Evolutionary conservation across 30 jellyfish, hydroid and myxozoan genomes (phyloP).

Genomic region (Turritopsis rubra): DNA sequence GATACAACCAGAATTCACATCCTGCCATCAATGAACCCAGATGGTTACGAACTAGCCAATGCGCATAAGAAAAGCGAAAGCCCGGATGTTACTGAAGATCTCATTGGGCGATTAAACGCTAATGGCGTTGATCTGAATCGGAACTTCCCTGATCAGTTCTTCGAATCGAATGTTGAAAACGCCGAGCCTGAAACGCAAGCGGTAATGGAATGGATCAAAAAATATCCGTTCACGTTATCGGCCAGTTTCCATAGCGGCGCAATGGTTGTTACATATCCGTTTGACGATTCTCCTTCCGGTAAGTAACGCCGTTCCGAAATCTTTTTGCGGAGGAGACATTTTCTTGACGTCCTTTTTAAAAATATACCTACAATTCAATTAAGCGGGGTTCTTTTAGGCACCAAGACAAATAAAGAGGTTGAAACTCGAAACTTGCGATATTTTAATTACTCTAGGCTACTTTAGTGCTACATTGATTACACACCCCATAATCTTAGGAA

Average conservation of each 20-base stretch:
- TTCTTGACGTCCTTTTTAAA: too few relatives aligned
- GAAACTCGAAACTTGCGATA: too few relatives aligned
- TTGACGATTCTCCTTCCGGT: slow-evolving; percentile 97
- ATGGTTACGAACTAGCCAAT: slow-evolving; percentile 95
- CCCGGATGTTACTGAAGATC: slow-evolving; percentile 40
- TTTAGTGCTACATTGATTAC: too few relatives aligned
- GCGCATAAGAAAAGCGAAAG: slow-evolving; percentile 60
- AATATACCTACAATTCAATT: too few relatives aligned
- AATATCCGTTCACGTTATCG: slow-evolving; percentile 78
- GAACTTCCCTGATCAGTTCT: slow-evolving; percentile 98
- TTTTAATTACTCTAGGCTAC: too few relatives aligned
- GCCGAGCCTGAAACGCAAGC: slow-evolving; percentile 95
- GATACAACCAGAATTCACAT: slow-evolving; percentile 85
- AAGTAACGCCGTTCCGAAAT: not conserved
- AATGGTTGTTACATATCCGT: slow-evolving; percentile 97
- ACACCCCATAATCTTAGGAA: too few relatives aligned
- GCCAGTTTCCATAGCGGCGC: slow-evolving; percentile 99
- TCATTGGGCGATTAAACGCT: slow-evolving; percentile 89
- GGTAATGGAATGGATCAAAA: slow-evolving; percentile 82
- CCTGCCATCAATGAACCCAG: slow-evolving; percentile 97
- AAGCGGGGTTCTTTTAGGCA: too few relatives aligned
- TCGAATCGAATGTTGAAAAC: slow-evolving; percentile 62
- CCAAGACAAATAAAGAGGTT: too few relatives aligned
- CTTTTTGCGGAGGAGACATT: not conserved
- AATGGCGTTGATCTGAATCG: slow-evolving; percentile 98